Base-by-base conservation (phyloP, 2,888 invertebrate species). In the Ornithoptera alexandrae region DNA sequence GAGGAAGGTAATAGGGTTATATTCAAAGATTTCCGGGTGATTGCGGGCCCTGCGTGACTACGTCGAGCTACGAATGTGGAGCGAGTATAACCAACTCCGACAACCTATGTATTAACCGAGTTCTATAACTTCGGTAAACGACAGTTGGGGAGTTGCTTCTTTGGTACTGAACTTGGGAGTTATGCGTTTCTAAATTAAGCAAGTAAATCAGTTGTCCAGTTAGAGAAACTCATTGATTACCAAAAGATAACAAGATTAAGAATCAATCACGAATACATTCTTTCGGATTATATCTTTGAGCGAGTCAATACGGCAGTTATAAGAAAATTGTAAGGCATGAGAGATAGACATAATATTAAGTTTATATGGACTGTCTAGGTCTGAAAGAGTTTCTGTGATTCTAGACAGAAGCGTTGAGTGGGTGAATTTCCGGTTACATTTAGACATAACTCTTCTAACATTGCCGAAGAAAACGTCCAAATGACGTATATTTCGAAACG, bases 11-110 rank as follows among this genome's bases (percentile, higher is more conserved):
- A 82, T 83, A 79, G 79, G 79, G 79, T 74, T 53, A 77, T 79
- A 84, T 84, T 83, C 81, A 82, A 82, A 84, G 83, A 81, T 84
- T 83, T 82, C 82, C 82, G 81, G 78, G 73, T 76, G 82, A 84
- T 81, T 81, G 79, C 79, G 75, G 70, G 46, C 70, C 75, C 81
- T 83, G 81, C 84, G 84, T 84, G 84, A 84, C 82, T 76, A 73
- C 72, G 72, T 73, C 73, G 73, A 75, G 76, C 76, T 72, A 73
- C 76, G 75, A 76, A 76, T 42, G 56, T 53, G 50, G 18, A 50
- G 39, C 53, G 36, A 62, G 61, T 60, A 60, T 58, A 62, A 68
- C 67, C 63, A 68, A 71, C 62, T 68, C 64, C 42, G 50, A 60
- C 63, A 56, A 66, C 66, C 65, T 62, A 62, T 61, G 36, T 68